Evolutionary conservation across 2,113 vertebrate species (phyloP).

Genomic region (Microcebus griseorufus): DNA sequence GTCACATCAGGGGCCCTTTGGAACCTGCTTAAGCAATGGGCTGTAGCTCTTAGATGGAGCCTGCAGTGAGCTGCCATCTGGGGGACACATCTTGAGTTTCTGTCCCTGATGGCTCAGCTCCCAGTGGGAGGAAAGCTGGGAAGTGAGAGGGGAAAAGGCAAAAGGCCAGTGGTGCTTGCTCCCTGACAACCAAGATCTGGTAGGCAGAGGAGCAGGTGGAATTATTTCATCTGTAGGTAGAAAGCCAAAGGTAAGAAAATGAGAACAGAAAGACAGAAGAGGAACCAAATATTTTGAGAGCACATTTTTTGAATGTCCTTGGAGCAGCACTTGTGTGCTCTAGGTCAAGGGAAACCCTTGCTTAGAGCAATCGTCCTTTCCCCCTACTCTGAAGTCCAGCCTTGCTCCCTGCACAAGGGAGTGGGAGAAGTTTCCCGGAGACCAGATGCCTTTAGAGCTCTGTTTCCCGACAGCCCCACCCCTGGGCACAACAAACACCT

Average conservation of each 20-base stretch:
- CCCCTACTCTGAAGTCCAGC: accelerated
- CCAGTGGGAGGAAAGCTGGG: accelerated
- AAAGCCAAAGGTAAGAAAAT: no score
- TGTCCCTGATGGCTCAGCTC: accelerated
- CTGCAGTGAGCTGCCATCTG: not conserved
- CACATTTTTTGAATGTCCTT: accelerated
- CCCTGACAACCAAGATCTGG: not conserved
- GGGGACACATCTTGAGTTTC: not conserved
- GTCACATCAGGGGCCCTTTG: no score
- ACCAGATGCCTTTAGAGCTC: accelerated
- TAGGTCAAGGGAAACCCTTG: no score
- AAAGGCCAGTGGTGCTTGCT: accelerated
- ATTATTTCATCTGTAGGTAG: not conserved
- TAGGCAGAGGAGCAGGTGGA: no score
- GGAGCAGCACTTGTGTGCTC: not conserved
- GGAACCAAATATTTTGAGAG: no score
- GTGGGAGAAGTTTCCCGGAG: accelerated
- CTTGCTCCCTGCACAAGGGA: accelerated
- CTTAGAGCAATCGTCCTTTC: accelerated
- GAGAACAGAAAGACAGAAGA: accelerated
- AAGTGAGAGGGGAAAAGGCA: accelerated
- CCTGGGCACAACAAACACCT: not conserved
- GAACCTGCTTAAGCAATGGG: not conserved
- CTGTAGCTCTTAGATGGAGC: not conserved
- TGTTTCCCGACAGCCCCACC: accelerated